Conservation (phyloP, 2,797 vertebrate species). For the Acrossocheilus wenchowensis region DNA sequence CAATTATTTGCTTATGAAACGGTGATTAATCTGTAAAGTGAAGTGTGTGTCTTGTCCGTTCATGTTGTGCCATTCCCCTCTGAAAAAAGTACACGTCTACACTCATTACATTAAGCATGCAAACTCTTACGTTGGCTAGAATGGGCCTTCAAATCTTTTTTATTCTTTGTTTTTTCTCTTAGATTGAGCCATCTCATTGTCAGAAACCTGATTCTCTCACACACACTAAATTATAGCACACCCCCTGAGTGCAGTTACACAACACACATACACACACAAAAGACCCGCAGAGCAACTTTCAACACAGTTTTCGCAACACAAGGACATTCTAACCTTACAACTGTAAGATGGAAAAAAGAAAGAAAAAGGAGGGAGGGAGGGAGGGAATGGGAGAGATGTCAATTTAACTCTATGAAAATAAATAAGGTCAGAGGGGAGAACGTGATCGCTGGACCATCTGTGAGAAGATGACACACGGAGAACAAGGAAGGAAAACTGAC, state of each 20-base stretch:
- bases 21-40: slow-evolving; percentile 1
- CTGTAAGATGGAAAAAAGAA: slow-evolving; percentile 31
- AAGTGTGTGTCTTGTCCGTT: slow-evolving; percentile 4
- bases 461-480: slow-evolving; percentile 23
- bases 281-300: slow-evolving; percentile 57
- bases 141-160: slow-evolving; percentile 13
- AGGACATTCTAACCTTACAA: slow-evolving; percentile 44
- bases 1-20: neutral
- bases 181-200: slow-evolving; percentile 54
- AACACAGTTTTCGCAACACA: slow-evolving; percentile 61
- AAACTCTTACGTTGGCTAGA: neutral
- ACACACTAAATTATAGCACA: slow-evolving; percentile 62
- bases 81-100: neutral
- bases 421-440: slow-evolving; percentile 59
- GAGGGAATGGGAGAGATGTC: slow-evolving; percentile 4
- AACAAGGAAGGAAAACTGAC: slow-evolving; percentile 22
- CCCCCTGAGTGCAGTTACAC: slow-evolving; percentile 62
- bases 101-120: neutral
- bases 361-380: neutral
- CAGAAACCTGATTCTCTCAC: slow-evolving; percentile 63
- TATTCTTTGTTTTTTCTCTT: slow-evolving; percentile 24
- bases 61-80: neutral
- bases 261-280: slow-evolving; percentile 55
- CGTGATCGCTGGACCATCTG: slow-evolving; percentile 54
- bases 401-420: slow-evolving; percentile 56